Percentiles rank a stretch among this genome's conserved stretches.
phyloP scores from a whole-genome alignment of 2,113 vertebrate species.

The Tachuris rubrigastra region DNA sequence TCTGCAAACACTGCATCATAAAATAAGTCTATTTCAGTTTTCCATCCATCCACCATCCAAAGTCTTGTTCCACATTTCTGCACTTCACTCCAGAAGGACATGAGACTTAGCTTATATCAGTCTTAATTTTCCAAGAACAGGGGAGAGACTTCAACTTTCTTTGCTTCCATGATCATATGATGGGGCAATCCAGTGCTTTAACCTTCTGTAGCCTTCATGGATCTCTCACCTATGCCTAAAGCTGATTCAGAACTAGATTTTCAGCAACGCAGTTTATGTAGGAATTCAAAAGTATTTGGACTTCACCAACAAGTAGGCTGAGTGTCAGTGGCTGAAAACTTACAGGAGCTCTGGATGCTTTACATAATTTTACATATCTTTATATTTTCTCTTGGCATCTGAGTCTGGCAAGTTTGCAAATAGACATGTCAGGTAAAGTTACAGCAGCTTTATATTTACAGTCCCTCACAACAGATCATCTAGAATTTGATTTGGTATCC shows the following conservation, averaged over 20 bases:
- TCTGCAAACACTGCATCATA: neutral
- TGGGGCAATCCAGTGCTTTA: neutral
- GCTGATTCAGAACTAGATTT: neutral
- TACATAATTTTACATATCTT: neutral
- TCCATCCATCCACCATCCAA: neutral
- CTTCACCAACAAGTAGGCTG: neutral
- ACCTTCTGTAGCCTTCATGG: neutral
- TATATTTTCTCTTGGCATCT: neutral
- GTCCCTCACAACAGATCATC: neutral
- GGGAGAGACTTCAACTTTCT: neutral
- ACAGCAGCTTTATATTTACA: neutral
- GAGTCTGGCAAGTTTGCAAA: neutral
- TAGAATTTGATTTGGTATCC: neutral
- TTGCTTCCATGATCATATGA: fast-evolving
- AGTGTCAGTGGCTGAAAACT: neutral
- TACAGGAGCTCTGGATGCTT: neutral
- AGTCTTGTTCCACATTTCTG: neutral
- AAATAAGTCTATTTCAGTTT: neutral
- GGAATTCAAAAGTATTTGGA: neutral
- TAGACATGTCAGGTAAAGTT: neutral
- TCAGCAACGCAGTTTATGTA: neutral
- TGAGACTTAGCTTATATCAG: neutral
- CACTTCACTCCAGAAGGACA: neutral
- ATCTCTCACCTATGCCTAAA: neutral
- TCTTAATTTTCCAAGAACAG: neutral